These are phyloP conservation scores for Aspidiotus destructor DNA, from an alignment of 2,888 invertebrate genomes.

Conservation along the genomic window DNA sequence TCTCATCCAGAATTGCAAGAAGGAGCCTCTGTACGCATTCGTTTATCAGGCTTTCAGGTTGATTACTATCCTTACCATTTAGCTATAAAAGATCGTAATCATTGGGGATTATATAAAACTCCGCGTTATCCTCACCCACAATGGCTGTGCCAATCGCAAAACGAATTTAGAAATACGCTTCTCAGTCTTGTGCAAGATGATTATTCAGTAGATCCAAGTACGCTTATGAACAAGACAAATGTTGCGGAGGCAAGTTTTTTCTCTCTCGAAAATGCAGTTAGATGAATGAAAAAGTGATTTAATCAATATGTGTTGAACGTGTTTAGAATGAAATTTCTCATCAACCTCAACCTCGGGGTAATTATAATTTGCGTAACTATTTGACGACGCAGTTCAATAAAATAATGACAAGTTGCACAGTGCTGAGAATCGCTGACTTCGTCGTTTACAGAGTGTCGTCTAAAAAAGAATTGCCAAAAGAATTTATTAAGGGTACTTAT, in stretches of 20 bases:
- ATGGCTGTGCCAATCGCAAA: slow-evolving; percentile 79
- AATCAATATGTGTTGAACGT: background rate
- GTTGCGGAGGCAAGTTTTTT: background rate
- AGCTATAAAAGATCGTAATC: slow-evolving; percentile 74
- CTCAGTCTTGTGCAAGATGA: slow-evolving; percentile 36
- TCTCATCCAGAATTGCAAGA: slow-evolving; percentile 72
- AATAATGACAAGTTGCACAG: slow-evolving; percentile 83
- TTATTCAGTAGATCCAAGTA: slow-evolving; percentile 14
- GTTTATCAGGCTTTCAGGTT: slow-evolving; percentile 73
- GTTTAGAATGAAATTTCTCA: slow-evolving; percentile 20
- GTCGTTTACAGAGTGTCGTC: slow-evolving; percentile 69
- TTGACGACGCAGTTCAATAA: slow-evolving; percentile 59
- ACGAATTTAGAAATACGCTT: slow-evolving; percentile 64
- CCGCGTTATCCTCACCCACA: slow-evolving; percentile 67
- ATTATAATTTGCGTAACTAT: slow-evolving; percentile 26
- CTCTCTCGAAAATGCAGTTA: background rate
- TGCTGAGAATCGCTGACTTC: slow-evolving; percentile 84
- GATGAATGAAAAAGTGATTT: background rate
- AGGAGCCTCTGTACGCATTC: slow-evolving; percentile 89
- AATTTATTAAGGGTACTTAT: slow-evolving; percentile 64
- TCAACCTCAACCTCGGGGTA: slow-evolving; percentile 9
- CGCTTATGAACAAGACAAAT: background rate
- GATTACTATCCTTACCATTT: slow-evolving; percentile 96
- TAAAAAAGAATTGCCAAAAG: slow-evolving; percentile 52
- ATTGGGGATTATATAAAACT: slow-evolving; percentile 81